These are phyloP conservation scores for Dreissena rostriformis DNA, from an alignment of 1,140 invertebrate species.

Conservation along the genomic window DNA sequence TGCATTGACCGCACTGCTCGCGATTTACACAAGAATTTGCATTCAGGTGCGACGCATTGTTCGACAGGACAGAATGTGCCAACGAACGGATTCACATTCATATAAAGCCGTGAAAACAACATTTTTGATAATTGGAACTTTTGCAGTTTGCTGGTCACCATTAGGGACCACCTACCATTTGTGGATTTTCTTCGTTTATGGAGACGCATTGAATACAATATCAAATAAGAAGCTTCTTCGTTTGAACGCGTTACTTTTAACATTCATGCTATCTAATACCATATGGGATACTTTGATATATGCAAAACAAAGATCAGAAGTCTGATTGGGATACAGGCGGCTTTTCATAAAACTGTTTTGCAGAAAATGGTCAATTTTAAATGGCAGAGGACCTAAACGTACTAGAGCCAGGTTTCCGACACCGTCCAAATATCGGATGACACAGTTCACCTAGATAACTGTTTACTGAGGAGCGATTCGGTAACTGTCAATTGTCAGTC, in stretches of 20 bases:
- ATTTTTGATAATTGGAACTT: conserved; percentile 86
- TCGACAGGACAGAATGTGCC: conserved; percentile 8
- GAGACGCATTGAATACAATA: background rate
- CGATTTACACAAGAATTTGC: conserved; percentile 62
- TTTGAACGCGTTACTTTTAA: conserved; percentile 63
- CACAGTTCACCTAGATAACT: too few relatives aligned
- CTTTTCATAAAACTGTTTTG: background rate
- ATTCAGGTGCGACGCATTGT: background rate
- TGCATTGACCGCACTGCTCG: conserved; percentile 76
- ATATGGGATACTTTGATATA: conserved; percentile 87
- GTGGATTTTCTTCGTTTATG: conserved; percentile 39
- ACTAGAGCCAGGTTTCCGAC: too few relatives aligned
- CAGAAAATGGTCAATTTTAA: too few relatives aligned
- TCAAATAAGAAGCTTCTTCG: conserved; percentile 17
- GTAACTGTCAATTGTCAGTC: too few relatives aligned
- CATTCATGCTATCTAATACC: conserved; percentile 85
- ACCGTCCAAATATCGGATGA: too few relatives aligned
- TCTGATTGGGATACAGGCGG: conserved; percentile 63
- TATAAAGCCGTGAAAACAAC: conserved; percentile 86
- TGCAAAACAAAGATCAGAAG: conserved; percentile 85
- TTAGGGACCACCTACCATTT: conserved; percentile 80
- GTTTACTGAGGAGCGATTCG: too few relatives aligned
- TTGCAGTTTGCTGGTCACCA: conserved; percentile 86
- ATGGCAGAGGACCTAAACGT: too few relatives aligned
- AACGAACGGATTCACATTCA: conserved; percentile 72